These are phyloP conservation scores for Gasterosteus nipponicus DNA, from an alignment of 2,113 vertebrate species.

Conservation along the genomic window DNA sequence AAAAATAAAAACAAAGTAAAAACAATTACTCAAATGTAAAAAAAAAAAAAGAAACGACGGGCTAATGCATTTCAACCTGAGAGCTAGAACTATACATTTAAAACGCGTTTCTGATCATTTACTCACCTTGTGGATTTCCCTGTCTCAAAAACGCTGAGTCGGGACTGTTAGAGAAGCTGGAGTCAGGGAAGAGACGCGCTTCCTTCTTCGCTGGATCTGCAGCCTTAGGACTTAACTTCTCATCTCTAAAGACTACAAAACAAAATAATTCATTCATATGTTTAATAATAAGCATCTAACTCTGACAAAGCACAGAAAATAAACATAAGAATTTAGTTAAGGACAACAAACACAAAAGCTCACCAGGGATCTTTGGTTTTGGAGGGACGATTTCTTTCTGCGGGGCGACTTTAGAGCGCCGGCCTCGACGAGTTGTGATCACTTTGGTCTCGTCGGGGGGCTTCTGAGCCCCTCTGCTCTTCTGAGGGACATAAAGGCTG, in stretches of 20 bases:
- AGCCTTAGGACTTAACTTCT: constrained; percentile 21
- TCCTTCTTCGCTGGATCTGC: constrained; percentile 15
- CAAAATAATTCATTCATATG: background rate
- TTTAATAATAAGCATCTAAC: background rate
- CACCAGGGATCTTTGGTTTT: constrained; percentile 41
- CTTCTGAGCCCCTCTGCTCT: constrained; percentile 19
- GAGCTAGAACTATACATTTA: background rate
- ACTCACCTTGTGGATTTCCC: constrained; percentile 43
- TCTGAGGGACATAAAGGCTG: constrained; percentile 73
- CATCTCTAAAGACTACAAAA: constrained; percentile 57
- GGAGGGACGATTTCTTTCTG: constrained; percentile 22
- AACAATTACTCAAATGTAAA: too few relatives aligned
- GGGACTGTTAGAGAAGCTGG: constrained; percentile 25
- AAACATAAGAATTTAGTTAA: background rate
- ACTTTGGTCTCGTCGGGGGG: constrained; percentile 21
- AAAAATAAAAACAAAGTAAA: too few relatives aligned
- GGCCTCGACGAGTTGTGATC: constrained; percentile 60
- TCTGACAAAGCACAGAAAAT: background rate
- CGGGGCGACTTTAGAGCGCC: background rate
- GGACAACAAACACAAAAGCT: constrained; percentile 9
- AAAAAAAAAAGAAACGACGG: too few relatives aligned
- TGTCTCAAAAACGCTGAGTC: background rate
- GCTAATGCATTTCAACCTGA: background rate
- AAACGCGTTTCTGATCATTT: background rate
- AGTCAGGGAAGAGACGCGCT: constrained; percentile 18